Evolutionary conservation across 30 jellyfish, hydroid and myxozoan genomes (phyloP).

Genomic region (Catostylus mosaicus): DNA sequence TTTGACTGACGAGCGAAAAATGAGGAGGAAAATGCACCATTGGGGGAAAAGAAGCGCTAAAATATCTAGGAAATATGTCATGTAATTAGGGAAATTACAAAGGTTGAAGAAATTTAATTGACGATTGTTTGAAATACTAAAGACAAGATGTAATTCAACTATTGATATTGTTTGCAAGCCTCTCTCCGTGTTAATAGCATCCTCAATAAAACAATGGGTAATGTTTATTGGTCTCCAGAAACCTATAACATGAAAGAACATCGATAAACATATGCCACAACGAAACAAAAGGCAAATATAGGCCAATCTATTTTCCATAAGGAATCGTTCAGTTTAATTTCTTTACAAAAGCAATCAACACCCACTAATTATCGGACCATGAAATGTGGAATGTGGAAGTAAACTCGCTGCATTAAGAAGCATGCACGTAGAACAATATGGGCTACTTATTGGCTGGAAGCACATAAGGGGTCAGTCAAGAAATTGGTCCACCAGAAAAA

Average conservation of each 20-base stretch:
- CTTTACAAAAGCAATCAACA: not conserved
- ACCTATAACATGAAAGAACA: slow-evolving; percentile 19
- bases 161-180: slow-evolving; percentile 3
- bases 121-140: not conserved
- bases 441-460: too few relatives aligned
- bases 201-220: slow-evolving; percentile 11
- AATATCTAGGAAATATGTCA: not conserved
- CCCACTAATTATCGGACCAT: slow-evolving; percentile 2
- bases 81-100: not conserved
- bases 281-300: slow-evolving; percentile 13
- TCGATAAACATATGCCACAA: slow-evolving; percentile 19
- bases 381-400: not conserved
- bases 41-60: not conserved
- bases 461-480: too few relatives aligned
- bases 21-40: not conserved
- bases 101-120: not conserved
- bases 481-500: too few relatives aligned
- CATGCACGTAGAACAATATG: too few relatives aligned
- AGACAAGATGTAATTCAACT: not conserved
- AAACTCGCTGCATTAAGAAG: too few relatives aligned
- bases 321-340: slow-evolving; percentile 22
- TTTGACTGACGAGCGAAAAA: not conserved
- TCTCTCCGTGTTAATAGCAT: slow-evolving; percentile 22
- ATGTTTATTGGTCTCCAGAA: slow-evolving; percentile 47
- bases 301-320: slow-evolving; percentile 14